phyloP scores from a whole-genome alignment of 2,888 invertebrate species.

The Strigamia transsilvanica region DNA sequence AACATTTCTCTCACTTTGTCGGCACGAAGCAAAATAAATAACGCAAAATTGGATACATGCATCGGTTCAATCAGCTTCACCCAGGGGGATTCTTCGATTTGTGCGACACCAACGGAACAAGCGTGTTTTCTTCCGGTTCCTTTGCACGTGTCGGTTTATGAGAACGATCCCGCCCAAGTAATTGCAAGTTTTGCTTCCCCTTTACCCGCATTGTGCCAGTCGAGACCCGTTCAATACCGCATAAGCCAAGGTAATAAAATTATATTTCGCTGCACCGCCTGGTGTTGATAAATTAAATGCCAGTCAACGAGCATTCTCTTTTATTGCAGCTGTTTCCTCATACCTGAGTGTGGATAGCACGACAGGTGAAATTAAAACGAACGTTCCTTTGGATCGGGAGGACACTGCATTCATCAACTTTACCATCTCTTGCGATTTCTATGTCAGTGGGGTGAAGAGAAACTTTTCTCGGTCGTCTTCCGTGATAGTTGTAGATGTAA shows the following conservation, averaged over 20 bases:
- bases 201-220: not conserved
- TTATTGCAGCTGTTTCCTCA: not conserved
- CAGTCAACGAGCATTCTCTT: not conserved
- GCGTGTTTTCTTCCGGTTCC: conserved; percentile 29
- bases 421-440: not conserved
- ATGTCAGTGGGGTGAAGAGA: not conserved
- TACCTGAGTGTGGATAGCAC: not conserved
- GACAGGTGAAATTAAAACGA: not conserved
- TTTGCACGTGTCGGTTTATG: conserved; percentile 15
- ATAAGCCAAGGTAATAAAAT: conserved; percentile 4
- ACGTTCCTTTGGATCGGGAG: not conserved
- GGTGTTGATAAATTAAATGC: not conserved
- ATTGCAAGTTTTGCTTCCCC: conserved; percentile 4
- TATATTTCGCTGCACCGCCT: not conserved
- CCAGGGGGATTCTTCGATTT: conserved; percentile 1
- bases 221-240: not conserved
- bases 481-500: not conserved
- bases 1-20: not conserved
- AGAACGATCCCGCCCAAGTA: conserved; percentile 17
- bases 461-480: not conserved
- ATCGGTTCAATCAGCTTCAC: conserved; percentile 2
- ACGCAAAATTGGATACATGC: not conserved
- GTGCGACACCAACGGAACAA: not conserved
- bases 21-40: not conserved
- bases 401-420: not conserved